Conservation (phyloP, 2,797 vertebrate species). For the Acestrorhynchus altus region DNA sequence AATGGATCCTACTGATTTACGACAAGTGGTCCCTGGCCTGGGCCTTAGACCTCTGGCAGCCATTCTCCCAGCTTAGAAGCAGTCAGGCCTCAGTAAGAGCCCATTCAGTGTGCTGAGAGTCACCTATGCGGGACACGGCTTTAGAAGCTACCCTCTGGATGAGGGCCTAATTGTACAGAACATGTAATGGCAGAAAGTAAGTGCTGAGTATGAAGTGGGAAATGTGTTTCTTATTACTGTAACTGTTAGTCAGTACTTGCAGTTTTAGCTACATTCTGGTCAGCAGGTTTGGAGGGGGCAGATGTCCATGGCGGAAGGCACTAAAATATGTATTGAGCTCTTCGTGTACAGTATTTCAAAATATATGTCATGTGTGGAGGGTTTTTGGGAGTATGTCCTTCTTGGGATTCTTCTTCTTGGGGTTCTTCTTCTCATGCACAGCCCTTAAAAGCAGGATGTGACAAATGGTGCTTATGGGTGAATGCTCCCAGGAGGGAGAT, state of each 20-base stretch:
- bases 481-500: too few relatives aligned
- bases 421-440: too few relatives aligned
- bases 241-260: neutral
- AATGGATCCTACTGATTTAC: constrained; percentile 53
- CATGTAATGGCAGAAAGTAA: neutral
- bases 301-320: too few relatives aligned
- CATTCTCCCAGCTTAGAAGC: constrained; percentile 20
- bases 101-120: neutral
- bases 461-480: too few relatives aligned
- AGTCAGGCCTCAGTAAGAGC: constrained; percentile 16
- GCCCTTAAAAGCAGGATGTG: too few relatives aligned
- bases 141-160: neutral
- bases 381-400: too few relatives aligned
- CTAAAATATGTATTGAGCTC: too few relatives aligned
- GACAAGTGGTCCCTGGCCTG: constrained; percentile 25
- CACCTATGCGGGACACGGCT: constrained; percentile 3
- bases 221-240: constrained; percentile 14
- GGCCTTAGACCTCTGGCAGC: constrained; percentile 43
- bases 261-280: neutral
- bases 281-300: neutral
- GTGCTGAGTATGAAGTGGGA: constrained; percentile 10
- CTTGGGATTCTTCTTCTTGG: too few relatives aligned
- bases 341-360: too few relatives aligned
- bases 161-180: neutral
- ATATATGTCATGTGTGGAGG: too few relatives aligned